A percentile compares a stretch with the other conserved stretches of the same genome.
Conservation (phyloP, 2,797 vertebrate genomes). For the Erpetoichthys calabaricus region DNA sequence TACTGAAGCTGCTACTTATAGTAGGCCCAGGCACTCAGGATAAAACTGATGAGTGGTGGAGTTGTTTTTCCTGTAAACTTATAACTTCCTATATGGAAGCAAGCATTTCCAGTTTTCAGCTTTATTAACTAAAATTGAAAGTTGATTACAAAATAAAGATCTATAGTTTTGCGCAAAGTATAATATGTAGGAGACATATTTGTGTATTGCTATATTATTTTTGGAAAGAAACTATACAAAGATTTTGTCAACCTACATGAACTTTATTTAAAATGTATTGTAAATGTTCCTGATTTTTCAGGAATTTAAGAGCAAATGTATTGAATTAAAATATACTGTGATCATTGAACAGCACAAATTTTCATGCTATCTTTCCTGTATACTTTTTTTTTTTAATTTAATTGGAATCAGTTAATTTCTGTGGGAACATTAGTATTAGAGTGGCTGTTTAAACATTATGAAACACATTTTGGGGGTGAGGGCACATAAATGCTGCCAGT, state of each 20-base stretch:
- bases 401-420: conserved; percentile 35
- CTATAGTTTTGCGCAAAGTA: conserved; percentile 37
- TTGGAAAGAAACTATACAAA: conserved; percentile 48
- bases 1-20: conserved; percentile 61
- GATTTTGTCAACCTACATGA: conserved; percentile 50
- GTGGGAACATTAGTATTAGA: conserved; percentile 43
- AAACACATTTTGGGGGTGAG: conserved; percentile 20
- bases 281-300: conserved; percentile 35
- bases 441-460: conserved; percentile 39
- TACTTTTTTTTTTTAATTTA: conserved; percentile 23
- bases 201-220: conserved; percentile 51
- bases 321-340: conserved; percentile 52
- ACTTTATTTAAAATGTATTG: conserved; percentile 54
- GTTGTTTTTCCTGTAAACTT: conserved; percentile 35
- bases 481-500: conserved; percentile 40
- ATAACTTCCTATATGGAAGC: conserved; percentile 35
- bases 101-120: conserved; percentile 47
- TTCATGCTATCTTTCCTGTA: conserved; percentile 30
- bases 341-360: conserved; percentile 48
- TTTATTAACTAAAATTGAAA: conserved; percentile 42
- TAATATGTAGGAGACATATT: conserved; percentile 46
- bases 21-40: conserved; percentile 61
- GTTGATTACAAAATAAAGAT: conserved; percentile 26
- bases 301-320: conserved; percentile 46
- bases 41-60: conserved; percentile 52